A percentile compares a stretch with the other conserved stretches of the same genome.
Conservation (phyloP, 2,888 invertebrate genomes). For the Lobophora halterata region DNA sequence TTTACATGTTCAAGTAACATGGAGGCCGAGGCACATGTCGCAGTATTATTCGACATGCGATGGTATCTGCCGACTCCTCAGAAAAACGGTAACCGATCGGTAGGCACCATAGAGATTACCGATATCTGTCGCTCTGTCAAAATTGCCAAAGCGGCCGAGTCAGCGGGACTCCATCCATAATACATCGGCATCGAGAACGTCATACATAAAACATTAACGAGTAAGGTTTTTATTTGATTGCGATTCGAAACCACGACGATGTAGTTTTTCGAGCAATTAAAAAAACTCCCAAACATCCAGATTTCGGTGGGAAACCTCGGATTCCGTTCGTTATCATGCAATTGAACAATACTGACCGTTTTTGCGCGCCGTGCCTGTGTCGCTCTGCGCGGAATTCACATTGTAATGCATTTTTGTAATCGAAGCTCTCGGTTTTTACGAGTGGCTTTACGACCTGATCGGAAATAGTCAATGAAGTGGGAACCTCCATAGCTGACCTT, state of each 20-base stretch:
- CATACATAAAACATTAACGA: slow-evolving; percentile 79
- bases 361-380: slow-evolving; percentile 45
- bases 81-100: slow-evolving; percentile 54
- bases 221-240: slow-evolving; percentile 77
- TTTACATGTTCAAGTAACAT: slow-evolving; percentile 39
- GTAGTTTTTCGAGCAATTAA: slow-evolving; percentile 59
- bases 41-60: slow-evolving; percentile 37
- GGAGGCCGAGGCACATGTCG: slow-evolving; percentile 24
- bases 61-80: slow-evolving; percentile 50
- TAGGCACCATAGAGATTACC: slow-evolving; percentile 65
- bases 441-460: slow-evolving; percentile 38
- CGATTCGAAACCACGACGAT: slow-evolving; percentile 58
- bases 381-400: slow-evolving; percentile 49
- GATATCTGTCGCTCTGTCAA: slow-evolving; percentile 72
- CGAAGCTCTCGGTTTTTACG: slow-evolving; percentile 42
- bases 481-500: slow-evolving; percentile 20
- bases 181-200: slow-evolving; percentile 65
- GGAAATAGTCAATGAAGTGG: slow-evolving; percentile 23
- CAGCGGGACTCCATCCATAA: slow-evolving; percentile 76
- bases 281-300: slow-evolving; percentile 54
- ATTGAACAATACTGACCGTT: slow-evolving; percentile 57
- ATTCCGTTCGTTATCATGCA: slow-evolving; percentile 53
- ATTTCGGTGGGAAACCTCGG: slow-evolving; percentile 72
- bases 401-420: slow-evolving; percentile 46
- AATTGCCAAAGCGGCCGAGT: slow-evolving; percentile 65